Evolutionary conservation across 2,113 vertebrate genomes (phyloP).

Genomic region (Andinoacara biseriatus): DNA sequence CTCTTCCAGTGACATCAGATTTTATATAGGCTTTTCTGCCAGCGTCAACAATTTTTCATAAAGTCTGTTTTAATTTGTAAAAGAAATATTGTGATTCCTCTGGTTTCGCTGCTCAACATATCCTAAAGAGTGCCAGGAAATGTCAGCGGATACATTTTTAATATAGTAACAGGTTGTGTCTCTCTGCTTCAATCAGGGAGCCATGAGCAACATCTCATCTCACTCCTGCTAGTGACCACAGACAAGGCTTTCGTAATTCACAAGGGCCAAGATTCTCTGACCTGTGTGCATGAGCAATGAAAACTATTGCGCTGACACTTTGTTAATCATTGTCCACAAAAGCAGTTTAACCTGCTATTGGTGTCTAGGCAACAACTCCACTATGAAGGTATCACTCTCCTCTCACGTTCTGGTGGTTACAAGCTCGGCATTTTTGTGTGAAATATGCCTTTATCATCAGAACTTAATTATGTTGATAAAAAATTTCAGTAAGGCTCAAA

Average conservation of each 20-base stretch:
- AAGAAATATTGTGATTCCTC: neutral
- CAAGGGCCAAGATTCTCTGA: neutral
- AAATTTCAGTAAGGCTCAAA: neutral
- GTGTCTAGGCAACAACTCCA: slow-evolving; percentile 56
- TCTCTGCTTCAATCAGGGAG: neutral
- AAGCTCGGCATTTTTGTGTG: neutral
- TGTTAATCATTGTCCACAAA: slow-evolving; percentile 49
- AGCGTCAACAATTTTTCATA: neutral
- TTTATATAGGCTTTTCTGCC: neutral
- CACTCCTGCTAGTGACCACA: neutral
- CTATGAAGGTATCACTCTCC: slow-evolving; percentile 14
- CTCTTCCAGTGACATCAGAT: neutral
- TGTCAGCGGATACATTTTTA: neutral
- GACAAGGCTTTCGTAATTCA: neutral
- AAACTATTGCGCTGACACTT: slow-evolving; percentile 14
- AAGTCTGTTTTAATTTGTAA: neutral
- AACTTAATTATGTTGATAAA: neutral
- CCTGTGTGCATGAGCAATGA: neutral
- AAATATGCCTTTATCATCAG: neutral
- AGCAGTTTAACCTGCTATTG: neutral
- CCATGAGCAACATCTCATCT: neutral
- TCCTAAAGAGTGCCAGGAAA: neutral
- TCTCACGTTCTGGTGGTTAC: slow-evolving; percentile 6
- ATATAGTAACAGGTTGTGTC: neutral
- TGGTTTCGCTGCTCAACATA: neutral